Evolutionary conservation across 2,113 vertebrate species (phyloP).

Genomic region (Leucoraja erinaceus): DNA sequence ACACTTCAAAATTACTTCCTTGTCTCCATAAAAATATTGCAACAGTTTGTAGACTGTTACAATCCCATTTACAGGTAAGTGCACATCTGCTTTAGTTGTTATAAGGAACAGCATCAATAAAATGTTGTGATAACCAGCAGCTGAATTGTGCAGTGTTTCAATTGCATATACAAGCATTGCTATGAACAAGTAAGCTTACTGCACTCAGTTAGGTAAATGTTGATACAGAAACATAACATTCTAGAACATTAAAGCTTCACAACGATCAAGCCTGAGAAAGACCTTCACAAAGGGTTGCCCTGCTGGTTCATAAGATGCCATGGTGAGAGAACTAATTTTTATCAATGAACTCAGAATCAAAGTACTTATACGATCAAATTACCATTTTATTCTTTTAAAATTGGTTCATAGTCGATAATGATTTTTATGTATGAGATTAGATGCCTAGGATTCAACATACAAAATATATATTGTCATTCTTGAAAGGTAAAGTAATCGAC

Average conservation of each 20-base stretch:
- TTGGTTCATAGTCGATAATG: no score
- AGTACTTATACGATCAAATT: not conserved
- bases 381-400: no score
- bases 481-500: slow-evolving; percentile 45
- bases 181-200: not conserved
- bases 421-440: not conserved
- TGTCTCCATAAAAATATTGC: not conserved
- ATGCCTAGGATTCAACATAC: not conserved
- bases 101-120: not conserved
- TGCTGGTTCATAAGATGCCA: not conserved
- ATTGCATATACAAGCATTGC: not conserved
- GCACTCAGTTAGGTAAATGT: not conserved
- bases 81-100: not conserved
- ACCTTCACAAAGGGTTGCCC: not conserved
- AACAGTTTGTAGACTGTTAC: no score
- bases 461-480: not conserved
- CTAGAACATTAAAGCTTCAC: not conserved
- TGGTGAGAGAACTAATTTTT: not conserved
- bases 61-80: not conserved
- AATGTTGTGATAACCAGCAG: not conserved
- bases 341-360: not conserved
- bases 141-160: not conserved
- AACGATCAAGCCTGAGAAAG: not conserved
- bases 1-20: not conserved
- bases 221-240: not conserved